Base-by-base conservation (phyloP, 1,140 invertebrate species). In the Drosophila ananassae region DNA sequence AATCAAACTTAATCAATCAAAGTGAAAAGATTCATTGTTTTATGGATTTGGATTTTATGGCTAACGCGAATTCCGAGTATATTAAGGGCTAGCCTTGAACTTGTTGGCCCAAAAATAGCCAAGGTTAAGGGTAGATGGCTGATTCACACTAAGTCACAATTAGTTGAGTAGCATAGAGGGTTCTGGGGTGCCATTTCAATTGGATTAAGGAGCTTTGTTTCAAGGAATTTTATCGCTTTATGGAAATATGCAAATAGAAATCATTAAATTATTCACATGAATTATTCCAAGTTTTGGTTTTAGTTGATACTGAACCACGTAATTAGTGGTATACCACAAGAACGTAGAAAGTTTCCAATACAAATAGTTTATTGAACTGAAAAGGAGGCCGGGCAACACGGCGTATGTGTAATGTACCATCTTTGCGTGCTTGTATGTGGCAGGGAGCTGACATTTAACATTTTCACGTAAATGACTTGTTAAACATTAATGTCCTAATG, bases 11-110 rank as follows among this genome's bases (percentile, higher is more conserved):
- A 75, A 75, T 75, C 72, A 66, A 52, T 64, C 72, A 75, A 51
- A 58, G 46, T 75, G 53, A 24, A 44, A 48, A 54, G n/a, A 54
- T 17, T 17, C 17, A 25, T 53, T 67, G 28, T 57, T 55, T 66
- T 63, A 56, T 56, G 71, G 60, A 78, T 64, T 73, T 37, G 4
- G 10, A 44, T 80, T 59, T 73, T 79, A 25, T 77, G 77, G 81
- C 58, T 51, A 63, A 53, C 59, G 77, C 37, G 41, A 80, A 80
- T 69, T 58, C 47, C 44, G 34, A 37, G 60, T 39, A 52, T 58
- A 58, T 81, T 60, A 25, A 64, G 39, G 48, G 68, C 41, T 87
- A 77, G 72, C 83, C 83, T 87, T 87, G 83, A 87, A 87, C 83
- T 83, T 87, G 83, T 63, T 67, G 77, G 61, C 39, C 34, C 46